Evolutionary conservation across 2,888 invertebrate species (phyloP).

Genomic region (Tanypteryx hageni): DNA sequence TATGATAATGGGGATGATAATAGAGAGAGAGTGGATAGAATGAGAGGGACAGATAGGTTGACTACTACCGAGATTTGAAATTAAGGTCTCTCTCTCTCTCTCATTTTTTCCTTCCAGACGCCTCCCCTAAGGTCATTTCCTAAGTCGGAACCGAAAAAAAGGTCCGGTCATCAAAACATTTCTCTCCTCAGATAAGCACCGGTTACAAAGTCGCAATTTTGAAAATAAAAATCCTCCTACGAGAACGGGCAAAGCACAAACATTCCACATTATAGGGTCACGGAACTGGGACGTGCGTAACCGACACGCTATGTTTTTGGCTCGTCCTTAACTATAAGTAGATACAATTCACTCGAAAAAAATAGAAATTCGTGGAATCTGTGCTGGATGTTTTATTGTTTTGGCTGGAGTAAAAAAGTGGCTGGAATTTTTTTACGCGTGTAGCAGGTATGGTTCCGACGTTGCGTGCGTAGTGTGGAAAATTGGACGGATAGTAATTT

Average conservation of each 20-base stretch:
- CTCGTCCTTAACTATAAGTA: neutral
- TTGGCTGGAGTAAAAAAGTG: neutral
- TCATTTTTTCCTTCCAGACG: neutral
- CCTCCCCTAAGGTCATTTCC: neutral
- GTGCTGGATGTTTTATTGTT: neutral
- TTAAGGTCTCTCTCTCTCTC: slow-evolving; percentile 16
- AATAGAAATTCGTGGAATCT: neutral
- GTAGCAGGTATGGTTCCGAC: neutral
- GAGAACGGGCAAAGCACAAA: neutral
- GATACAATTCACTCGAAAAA: neutral
- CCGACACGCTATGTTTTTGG: neutral
- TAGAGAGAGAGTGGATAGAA: slow-evolving; percentile 9
- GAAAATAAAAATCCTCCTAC: slow-evolving; percentile 35
- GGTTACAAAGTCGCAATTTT: slow-evolving; percentile 52
- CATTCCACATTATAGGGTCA: neutral
- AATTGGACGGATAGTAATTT: neutral
- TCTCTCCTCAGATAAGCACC: slow-evolving; percentile 33
- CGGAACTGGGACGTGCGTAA: neutral
- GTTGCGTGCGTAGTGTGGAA: neutral
- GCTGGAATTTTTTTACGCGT: neutral
- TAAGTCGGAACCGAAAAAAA: neutral
- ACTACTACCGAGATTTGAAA: slow-evolving; percentile 21
- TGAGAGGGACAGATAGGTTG: slow-evolving; percentile 1
- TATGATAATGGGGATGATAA: slow-evolving; percentile 26
- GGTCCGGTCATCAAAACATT: slow-evolving; percentile 44